Conservation (phyloP, 2,888 invertebrate species). For the Erebia palarica region DNA sequence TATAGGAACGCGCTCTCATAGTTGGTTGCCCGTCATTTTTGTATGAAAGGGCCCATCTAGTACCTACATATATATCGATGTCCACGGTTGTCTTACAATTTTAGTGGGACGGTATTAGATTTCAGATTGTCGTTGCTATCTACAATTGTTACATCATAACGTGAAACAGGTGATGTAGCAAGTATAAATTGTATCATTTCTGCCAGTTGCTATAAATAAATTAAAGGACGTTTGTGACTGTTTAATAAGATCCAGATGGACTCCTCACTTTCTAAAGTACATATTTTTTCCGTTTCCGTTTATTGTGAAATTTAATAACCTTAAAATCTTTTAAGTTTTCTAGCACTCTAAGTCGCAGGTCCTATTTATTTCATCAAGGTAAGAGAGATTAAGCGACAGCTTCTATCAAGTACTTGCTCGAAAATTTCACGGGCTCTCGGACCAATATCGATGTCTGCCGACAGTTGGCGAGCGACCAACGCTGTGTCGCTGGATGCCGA, state of each 20-base stretch:
- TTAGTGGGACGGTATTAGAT: not conserved
- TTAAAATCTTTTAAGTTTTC: too few relatives aligned
- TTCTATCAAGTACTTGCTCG: not conserved
- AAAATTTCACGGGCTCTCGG: not conserved
- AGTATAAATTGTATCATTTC: not conserved
- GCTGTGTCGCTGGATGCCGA: slow-evolving; percentile 63
- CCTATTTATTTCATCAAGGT: not conserved
- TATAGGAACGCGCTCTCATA: too few relatives aligned
- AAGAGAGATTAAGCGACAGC: not conserved
- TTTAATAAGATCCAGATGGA: not conserved
- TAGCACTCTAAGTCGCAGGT: not conserved
- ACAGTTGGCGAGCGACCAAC: slow-evolving; percentile 74
- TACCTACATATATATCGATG: too few relatives aligned
- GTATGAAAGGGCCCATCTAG: too few relatives aligned
- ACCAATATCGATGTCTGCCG: slow-evolving; percentile 44
- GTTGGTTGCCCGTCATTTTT: too few relatives aligned
- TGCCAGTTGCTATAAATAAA: not conserved
- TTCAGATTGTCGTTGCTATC: not conserved
- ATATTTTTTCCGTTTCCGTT: too few relatives aligned
- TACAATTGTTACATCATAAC: not conserved
- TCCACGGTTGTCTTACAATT: not conserved
- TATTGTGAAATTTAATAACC: too few relatives aligned
- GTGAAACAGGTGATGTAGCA: too few relatives aligned
- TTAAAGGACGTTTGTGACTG: not conserved
- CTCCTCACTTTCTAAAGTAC: too few relatives aligned